phyloP scores from a whole-genome alignment of 1,140 invertebrate species.

The Akabosia matsudoensis region DNA sequence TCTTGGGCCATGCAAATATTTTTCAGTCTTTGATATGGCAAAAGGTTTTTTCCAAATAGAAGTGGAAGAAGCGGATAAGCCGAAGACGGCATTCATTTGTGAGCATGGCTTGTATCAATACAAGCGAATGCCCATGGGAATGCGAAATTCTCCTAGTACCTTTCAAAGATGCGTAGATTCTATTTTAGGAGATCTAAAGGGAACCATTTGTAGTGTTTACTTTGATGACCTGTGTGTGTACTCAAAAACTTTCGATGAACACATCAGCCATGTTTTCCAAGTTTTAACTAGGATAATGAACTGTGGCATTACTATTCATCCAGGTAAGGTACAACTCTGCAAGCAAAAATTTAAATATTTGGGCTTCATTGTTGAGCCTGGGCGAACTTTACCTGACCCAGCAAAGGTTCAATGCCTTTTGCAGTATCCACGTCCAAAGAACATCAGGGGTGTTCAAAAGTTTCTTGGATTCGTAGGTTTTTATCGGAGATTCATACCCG shows the following conservation, averaged over 20 bases:
- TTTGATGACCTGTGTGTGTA: constrained; percentile 48
- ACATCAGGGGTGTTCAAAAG: constrained; percentile 49
- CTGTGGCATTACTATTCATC: constrained; percentile 46
- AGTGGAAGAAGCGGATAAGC: constrained; percentile 45
- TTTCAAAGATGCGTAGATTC: constrained; percentile 53
- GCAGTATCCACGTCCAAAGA: constrained; percentile 48
- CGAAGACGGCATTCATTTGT: constrained; percentile 49
- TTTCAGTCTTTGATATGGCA: constrained; percentile 52
- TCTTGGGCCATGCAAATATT: constrained; percentile 43
- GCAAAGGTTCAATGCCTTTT: constrained; percentile 51
- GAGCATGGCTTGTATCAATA: constrained; percentile 47
- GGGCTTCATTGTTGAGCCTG: constrained; percentile 49
- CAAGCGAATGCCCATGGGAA: constrained; percentile 51
- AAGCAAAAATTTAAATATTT: constrained; percentile 49
- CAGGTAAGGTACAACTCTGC: constrained; percentile 51
- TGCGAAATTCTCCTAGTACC: constrained; percentile 52
- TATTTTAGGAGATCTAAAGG: not conserved
- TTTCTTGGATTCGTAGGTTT: constrained; percentile 55
- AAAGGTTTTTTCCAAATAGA: constrained; percentile 56
- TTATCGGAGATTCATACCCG: constrained; percentile 53
- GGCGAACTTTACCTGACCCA: constrained; percentile 50
- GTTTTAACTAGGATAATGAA: constrained; percentile 26
- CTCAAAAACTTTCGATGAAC: constrained; percentile 29
- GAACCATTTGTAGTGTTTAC: not conserved
- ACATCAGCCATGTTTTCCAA: constrained; percentile 34